phyloP scores from a whole-genome alignment of 1,140 invertebrate genomes.

The Pseudomyrmex pallidus region DNA sequence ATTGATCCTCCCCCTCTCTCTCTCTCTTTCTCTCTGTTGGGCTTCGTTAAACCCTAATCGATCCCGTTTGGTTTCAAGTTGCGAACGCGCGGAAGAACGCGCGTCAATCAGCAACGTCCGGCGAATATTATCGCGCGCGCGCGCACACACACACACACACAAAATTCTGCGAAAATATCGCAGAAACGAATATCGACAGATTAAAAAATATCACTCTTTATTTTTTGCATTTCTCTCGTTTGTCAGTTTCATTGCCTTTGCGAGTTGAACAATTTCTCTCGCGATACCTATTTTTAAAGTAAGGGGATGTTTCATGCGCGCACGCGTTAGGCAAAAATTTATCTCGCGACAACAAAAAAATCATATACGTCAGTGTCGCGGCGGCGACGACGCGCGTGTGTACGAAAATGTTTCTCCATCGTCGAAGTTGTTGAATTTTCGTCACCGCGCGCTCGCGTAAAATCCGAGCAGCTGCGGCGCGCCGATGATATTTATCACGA shows the following conservation, averaged over 20 bases:
- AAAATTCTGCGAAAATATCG: too few relatives aligned
- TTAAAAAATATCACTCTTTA: too few relatives aligned
- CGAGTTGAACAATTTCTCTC: too few relatives aligned
- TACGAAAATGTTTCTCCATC: neutral
- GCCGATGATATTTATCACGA: conserved; percentile 54
- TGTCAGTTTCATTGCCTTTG: too few relatives aligned
- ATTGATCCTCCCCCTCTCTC: conserved; percentile 23
- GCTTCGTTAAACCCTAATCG: conserved; percentile 35
- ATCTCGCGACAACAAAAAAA: neutral
- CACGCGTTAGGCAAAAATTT: neutral
- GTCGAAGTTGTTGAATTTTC: conserved; percentile 21
- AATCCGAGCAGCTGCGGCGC: neutral
- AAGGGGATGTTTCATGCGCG: too few relatives aligned
- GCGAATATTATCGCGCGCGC: too few relatives aligned
- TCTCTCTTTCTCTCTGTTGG: neutral
- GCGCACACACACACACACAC: too few relatives aligned
- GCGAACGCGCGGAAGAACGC: neutral
- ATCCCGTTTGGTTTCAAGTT: conserved; percentile 11
- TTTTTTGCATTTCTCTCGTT: too few relatives aligned
- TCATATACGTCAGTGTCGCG: neutral
- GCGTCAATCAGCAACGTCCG: neutral
- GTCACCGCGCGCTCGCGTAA: conserved; percentile 9
- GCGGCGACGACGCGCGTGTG: neutral
- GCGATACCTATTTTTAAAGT: too few relatives aligned
- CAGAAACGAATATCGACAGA: too few relatives aligned